Percentiles rank a stretch among this genome's conserved stretches.
phyloP scores from a whole-genome alignment of 2,888 invertebrate species.

The Drosophila infuscata region DNA sequence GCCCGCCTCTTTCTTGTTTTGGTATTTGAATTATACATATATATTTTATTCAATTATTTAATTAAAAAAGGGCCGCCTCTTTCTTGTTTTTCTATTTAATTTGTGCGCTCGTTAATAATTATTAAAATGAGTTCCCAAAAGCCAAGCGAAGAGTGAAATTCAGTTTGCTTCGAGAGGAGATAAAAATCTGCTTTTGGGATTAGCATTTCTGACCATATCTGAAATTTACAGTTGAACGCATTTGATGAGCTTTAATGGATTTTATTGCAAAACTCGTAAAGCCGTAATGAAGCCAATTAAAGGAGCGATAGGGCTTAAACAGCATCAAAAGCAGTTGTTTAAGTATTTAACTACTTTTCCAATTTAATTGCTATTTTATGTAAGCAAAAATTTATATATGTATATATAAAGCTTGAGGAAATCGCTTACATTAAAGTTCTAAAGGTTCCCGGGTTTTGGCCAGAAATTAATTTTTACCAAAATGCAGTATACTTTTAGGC shows the following conservation, averaged over 20 bases:
- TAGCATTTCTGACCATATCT: slow-evolving; percentile 42
- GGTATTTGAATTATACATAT: background rate
- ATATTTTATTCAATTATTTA: background rate
- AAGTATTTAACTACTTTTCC: slow-evolving; percentile 28
- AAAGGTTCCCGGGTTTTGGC: no score
- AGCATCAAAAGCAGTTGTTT: slow-evolving; percentile 34
- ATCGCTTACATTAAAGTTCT: background rate
- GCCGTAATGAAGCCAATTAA: slow-evolving; percentile 47
- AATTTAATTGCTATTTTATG: background rate
- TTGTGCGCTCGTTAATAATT: slow-evolving; percentile 56
- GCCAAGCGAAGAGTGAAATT: slow-evolving; percentile 25
- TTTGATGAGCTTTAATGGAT: slow-evolving; percentile 61
- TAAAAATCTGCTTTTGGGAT: slow-evolving; percentile 26
- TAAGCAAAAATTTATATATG: background rate
- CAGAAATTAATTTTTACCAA: no score
- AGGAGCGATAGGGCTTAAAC: slow-evolving; percentile 12
- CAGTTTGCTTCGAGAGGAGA: slow-evolving; percentile 22
- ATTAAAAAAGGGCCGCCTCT: background rate
- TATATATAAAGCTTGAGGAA: background rate
- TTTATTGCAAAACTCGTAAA: slow-evolving; percentile 35
- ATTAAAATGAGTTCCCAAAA: slow-evolving; percentile 18
- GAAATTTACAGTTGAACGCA: slow-evolving; percentile 55
- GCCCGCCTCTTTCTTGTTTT: background rate
- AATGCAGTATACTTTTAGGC: no score
- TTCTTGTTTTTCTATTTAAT: slow-evolving; percentile 53